Base-by-base conservation (phyloP, 2,797 vertebrate genomes). In the Enteromius thamalakanensis region DNA sequence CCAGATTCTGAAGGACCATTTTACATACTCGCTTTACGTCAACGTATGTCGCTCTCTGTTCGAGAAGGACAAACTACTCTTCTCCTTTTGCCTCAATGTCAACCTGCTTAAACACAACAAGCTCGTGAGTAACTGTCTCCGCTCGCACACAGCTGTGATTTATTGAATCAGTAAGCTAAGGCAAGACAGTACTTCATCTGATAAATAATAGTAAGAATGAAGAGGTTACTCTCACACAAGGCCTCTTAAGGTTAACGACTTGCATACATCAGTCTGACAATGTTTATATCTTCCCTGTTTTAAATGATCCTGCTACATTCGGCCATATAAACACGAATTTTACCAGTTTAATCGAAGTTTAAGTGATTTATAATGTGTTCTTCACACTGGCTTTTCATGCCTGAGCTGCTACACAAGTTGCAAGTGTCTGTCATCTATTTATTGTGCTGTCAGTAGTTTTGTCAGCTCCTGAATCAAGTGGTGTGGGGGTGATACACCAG, bases 51-150 rank as follows among this genome's bases (percentile, higher is more conserved):
- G 95, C 26, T 98, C 96, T 0, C 94, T 97, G 51, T 97, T 98
- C 90, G 97, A 97, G 91, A 98, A 97, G 91, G 96, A 98, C 88
- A 98, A 97, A 87, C 92, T 97, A 68, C 96, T 98, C 32, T 98
- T 98, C 88, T 97, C 96, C 86, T 96, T 97, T 88, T 94, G 95
- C 90, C 94, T 97, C 85, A 95, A 90, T 29, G 89, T 96, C 88
- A 97, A 95, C 88, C 94, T 97, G 75, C 93, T 96, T 79, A 94
- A 94, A 86, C 93, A 97, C 49, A 90, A 94, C 7, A 91, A 86
- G n/a, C 74, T 89, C 91, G 96, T 97, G 82, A 91, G 94, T 93
- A 53, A 81, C 64, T 71, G 19, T 11, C 7, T 17, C 17, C 62
- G 67, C 69, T 47, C 11, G 70, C 72, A 82, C 49, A 79, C 67